Evolutionary conservation across 2,113 vertebrate genomes (phyloP), one percentile per base, ranked within the genome.

Genomic region (Thalassarche chlororhynchos): DNA sequence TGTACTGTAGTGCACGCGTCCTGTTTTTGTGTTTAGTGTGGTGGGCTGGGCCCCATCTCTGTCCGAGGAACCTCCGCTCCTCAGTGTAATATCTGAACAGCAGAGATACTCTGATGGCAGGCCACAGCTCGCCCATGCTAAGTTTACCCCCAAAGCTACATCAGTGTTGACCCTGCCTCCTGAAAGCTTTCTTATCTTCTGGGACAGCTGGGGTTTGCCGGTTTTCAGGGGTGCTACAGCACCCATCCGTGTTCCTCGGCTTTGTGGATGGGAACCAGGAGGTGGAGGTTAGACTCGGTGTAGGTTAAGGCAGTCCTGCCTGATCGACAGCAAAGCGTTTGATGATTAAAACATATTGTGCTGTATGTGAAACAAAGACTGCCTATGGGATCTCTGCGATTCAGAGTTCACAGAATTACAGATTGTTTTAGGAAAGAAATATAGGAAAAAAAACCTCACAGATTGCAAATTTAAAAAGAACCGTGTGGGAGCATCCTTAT

Each of bases 401-500:
- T 89, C 70, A 46, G 47, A 82, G 40, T 87, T 92, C 52, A 38
- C 49, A 62, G 40, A 82, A 71, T 76, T 87, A 72, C 19, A 87
- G 49, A 58, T 44, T 36, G 52, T 21, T 91, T 87, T 88, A 58
- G 46, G 65, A 57, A 72, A 71, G 52, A 92, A 87, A 87, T 69
- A 20, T 57, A 76, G 72, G n/a, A 21, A 36, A 65, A 64, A 49
- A 46, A 14, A 3, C 28, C 93, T 91, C 47, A 78, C 77, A 69
- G 83, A 88, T 75, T 76, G 66, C 72, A 83, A 74, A 69, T 87
- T 91, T 87, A 26, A 93, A 71, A 91, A 91, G 94, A 89, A 92
- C 69, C 81, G 84, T 60, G 87, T 95, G 70, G 86, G 89, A 93
- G 68, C 87, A 84, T 85, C 66, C 26, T 72, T 78, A n/a, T 14